Percentiles rank a stretch among this genome's conserved stretches.
These are phyloP conservation scores for Manduca sexta DNA, from an alignment of 1,140 invertebrate genomes.

Conservation along the genomic window DNA sequence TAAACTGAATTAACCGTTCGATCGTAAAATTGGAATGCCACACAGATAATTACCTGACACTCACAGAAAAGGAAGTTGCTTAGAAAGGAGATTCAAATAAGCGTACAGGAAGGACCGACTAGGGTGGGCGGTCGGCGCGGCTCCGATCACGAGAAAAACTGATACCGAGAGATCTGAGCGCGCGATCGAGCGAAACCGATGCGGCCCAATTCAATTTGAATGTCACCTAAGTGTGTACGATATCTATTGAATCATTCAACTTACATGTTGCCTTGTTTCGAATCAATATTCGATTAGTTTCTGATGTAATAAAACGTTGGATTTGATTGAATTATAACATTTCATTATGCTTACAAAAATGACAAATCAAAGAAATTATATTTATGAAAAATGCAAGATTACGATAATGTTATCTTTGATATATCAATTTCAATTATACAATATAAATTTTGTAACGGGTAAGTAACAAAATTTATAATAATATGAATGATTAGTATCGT, in stretches of 20 bases:
- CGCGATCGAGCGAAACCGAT: conserved; percentile 42
- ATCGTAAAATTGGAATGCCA: conserved; percentile 73
- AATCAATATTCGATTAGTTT: too few species aligned
- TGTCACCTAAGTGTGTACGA: not conserved
- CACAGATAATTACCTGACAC: conserved; percentile 74
- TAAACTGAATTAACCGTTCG: conserved; percentile 72
- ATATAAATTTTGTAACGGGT: too few species aligned
- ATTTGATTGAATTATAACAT: too few species aligned
- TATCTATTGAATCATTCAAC: not conserved
- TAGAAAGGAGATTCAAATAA: conserved; percentile 69
- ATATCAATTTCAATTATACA: too few species aligned
- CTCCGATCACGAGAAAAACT: conserved; percentile 43
- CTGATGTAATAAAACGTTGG: too few species aligned
- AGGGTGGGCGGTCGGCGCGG: conserved; percentile 31
- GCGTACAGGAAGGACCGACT: conserved; percentile 58
- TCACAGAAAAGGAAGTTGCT: conserved; percentile 69
- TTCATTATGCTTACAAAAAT: too few species aligned
- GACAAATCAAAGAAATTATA: too few species aligned
- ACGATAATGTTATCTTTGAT: too few species aligned
- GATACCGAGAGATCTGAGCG: conserved; percentile 34
- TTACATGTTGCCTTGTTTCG: too few species aligned
- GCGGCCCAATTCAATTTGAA: conserved; percentile 36
- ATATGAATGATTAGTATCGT: too few species aligned
- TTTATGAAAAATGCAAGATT: too few species aligned
- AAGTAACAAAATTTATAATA: too few species aligned